Conservation (phyloP, 2,797 vertebrate genomes). For the Bradypus variegatus region DNA sequence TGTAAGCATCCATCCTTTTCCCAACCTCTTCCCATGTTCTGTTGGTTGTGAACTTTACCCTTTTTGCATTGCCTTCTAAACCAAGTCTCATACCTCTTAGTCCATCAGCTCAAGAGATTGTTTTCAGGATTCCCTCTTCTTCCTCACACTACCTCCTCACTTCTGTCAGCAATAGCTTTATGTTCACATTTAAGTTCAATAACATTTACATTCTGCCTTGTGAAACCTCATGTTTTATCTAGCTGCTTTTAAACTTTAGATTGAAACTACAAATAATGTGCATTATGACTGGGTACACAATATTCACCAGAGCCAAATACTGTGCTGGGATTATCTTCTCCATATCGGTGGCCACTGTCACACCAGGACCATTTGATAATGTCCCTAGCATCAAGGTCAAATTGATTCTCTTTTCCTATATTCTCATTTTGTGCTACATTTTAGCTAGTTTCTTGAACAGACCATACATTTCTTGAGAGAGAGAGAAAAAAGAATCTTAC, state of each 20-base stretch:
- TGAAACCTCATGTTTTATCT: background rate
- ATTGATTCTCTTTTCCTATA: background rate
- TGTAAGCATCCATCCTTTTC: background rate
- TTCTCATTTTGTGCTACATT: background rate
- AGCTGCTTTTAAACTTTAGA: background rate
- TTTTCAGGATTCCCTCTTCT: background rate
- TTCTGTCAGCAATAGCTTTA: background rate
- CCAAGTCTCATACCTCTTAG: background rate
- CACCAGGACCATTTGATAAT: background rate
- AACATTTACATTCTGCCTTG: background rate
- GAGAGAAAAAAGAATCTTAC: background rate
- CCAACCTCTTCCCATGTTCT: background rate
- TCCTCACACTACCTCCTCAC: background rate
- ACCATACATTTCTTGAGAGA: background rate
- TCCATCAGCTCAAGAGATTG: background rate
- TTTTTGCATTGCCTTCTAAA: background rate
- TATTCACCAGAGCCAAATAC: background rate
- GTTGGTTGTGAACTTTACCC: background rate
- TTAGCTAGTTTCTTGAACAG: background rate
- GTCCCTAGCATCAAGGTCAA: background rate
- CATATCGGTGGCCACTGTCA: background rate
- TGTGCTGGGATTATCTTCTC: background rate
- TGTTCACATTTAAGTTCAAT: background rate
- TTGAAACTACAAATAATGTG: background rate
- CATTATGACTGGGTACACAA: background rate